These are phyloP conservation scores for Ursus arctos DNA, from an alignment of 2,113 vertebrate species.

Conservation along the genomic window DNA sequence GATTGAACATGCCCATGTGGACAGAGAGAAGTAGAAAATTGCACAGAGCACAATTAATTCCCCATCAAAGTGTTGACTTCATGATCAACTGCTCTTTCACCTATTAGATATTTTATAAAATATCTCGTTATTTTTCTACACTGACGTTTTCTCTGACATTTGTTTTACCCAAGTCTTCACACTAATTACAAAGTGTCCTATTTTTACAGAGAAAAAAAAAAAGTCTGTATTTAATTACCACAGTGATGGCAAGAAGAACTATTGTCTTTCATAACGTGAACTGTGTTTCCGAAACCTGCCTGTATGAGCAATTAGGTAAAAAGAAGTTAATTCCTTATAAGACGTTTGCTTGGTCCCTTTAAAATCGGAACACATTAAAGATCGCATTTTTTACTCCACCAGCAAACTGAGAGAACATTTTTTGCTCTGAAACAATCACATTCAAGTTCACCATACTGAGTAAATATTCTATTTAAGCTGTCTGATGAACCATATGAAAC, in stretches of 20 bases:
- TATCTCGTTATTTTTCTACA: not conserved
- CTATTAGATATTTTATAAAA: not conserved
- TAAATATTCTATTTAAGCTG: not conserved
- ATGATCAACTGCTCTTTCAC: not conserved
- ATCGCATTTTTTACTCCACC: not conserved
- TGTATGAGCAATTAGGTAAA: not conserved
- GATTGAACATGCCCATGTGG: not conserved
- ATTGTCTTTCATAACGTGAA: not conserved
- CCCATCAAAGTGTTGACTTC: not conserved
- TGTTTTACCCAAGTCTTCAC: slow-evolving; percentile 4
- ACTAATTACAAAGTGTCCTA: slow-evolving; percentile 5
- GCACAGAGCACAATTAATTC: not conserved
- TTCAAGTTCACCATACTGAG: not conserved
- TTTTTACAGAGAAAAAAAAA: not conserved
- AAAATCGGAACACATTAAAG: not conserved
- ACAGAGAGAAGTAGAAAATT: not conserved
- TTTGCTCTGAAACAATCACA: not conserved
- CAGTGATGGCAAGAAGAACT: not conserved
- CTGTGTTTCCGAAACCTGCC: not conserved
- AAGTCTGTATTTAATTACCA: not conserved
- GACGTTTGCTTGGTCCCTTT: not conserved
- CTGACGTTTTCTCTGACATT: not conserved
- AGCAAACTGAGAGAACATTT: not conserved
- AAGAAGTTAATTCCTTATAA: not conserved
- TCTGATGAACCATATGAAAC: not conserved